Base-by-base conservation (phyloP, 2,888 invertebrate genomes). In the Orthosia incerta region DNA sequence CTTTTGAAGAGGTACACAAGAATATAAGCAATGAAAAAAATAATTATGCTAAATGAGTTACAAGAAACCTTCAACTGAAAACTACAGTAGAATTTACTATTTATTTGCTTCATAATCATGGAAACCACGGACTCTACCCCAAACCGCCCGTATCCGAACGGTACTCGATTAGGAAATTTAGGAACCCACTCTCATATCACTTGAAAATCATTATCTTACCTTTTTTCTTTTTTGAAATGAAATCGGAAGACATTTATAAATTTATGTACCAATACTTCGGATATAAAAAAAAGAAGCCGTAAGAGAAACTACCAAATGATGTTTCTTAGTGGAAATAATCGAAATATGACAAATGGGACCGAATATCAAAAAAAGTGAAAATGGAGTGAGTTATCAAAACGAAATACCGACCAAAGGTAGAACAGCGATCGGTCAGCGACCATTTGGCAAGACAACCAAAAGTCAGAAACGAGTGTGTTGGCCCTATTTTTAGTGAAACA, bases 381-480 rank as follows among this genome's bases (percentile, higher is more conserved):
- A 53, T 55, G 15, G n/a, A 62, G 23, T 55, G 80, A 77, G 80
- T 65, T 39, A 20, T 20, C 45, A 73, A 56, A 16, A 56, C 31
- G 31, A 31, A 48, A 68, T 31, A 64, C 74, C 18, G 20, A 65
- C 55, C 62, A 20, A 23, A 81, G 66, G 82, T 85, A 75, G 74
- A 71, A 61, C 77, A 50, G 60, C 72, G 69, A 81, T 76, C 82
- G 80, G 86, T 79, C 87, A 85, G 82, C 89, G 79, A 88, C 89
- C 89, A 92, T 91, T 93, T 93, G 91, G 89, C 90, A 91, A 90
- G 87, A 87, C 85, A 84, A 84, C 83, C 82, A 83, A 89, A 89
- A 90, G 92, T 93, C 91, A 91, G 91, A 89, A 94, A 89, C 89
- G 87, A 90, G 91, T 93, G 93, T 92, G 93, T 93, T 94, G 93